phyloP scores from a whole-genome alignment of 2,797 vertebrate species.

The Chaetophractus vellerosus region DNA sequence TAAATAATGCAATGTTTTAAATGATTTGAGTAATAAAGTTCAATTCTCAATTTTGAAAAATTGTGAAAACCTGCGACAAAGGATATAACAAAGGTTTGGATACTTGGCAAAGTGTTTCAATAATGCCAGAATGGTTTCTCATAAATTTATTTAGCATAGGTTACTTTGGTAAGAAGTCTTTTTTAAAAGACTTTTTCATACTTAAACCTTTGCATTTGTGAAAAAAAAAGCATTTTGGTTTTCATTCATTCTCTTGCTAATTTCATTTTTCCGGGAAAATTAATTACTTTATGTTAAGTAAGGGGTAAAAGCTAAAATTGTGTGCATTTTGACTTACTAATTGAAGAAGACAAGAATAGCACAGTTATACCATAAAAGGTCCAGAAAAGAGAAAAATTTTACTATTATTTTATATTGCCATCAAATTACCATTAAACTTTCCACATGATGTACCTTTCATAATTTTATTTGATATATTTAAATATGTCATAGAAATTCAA shows the following conservation, averaged over 20 bases:
- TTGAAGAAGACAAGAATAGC: neutral
- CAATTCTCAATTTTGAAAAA: neutral
- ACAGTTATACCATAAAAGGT: neutral
- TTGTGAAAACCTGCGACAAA: too few relatives aligned
- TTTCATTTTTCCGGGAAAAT: slow-evolving; percentile 24
- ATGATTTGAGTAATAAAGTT: neutral
- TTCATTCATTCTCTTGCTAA: neutral
- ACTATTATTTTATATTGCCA: neutral
- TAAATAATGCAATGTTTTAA: neutral
- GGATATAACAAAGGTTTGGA: too few relatives aligned
- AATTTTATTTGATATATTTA: neutral
- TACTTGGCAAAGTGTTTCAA: too few relatives aligned
- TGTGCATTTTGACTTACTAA: neutral
- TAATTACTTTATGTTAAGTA: neutral
- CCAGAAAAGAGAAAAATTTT: neutral
- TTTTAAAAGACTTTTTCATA: too few relatives aligned
- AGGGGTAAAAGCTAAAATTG: neutral
- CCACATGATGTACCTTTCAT: neutral
- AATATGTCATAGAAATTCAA: neutral
- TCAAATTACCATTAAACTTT: neutral
- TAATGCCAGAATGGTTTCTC: too few relatives aligned
- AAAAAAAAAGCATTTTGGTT: neutral
- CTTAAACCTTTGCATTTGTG: neutral
- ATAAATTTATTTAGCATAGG: too few relatives aligned
- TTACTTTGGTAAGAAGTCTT: too few relatives aligned